Evolutionary conservation across 1,140 invertebrate species (phyloP).

Genomic region (Drosophila ironensis): DNA sequence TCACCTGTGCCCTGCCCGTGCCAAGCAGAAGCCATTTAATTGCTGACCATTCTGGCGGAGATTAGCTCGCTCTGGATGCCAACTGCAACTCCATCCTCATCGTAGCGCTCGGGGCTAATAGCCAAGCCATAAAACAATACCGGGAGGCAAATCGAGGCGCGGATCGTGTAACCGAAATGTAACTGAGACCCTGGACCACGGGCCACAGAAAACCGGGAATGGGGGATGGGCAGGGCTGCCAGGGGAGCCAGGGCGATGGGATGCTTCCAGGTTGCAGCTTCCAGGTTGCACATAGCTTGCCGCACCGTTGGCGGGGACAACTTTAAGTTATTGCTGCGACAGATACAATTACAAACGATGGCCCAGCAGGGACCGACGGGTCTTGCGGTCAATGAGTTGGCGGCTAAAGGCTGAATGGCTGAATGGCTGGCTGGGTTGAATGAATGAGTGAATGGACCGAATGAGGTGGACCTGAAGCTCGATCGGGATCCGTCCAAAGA

Average conservation of each 20-base stretch:
- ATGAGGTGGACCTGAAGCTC: background rate
- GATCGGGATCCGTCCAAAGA: constrained; percentile 5
- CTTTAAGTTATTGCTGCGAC: constrained; percentile 75
- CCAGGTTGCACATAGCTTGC: background rate
- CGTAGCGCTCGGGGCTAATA: constrained; percentile 38
- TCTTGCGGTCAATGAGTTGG: constrained; percentile 68
- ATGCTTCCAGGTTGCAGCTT: background rate
- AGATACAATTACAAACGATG: constrained; percentile 78
- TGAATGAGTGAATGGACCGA: constrained; percentile 47
- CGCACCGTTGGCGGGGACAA: constrained; percentile 40
- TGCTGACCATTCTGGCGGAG: constrained; percentile 35
- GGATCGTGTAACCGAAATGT: constrained; percentile 45
- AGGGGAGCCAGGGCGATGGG: too few species aligned
- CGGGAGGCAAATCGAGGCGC: constrained; percentile 28
- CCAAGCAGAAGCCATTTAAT: constrained; percentile 65
- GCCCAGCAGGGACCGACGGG: constrained; percentile 14
- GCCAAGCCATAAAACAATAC: constrained; percentile 73
- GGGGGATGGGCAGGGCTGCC: too few species aligned
- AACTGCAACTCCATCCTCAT: too few species aligned
- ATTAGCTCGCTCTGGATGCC: constrained; percentile 24
- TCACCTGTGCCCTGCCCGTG: constrained; percentile 4
- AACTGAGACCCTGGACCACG: constrained; percentile 38
- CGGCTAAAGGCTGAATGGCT: constrained; percentile 17
- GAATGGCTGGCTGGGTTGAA: constrained; percentile 40
- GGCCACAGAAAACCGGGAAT: too few species aligned